These are phyloP conservation scores for Lutraria lutraria DNA, from an alignment of 2,888 invertebrate genomes.

Conservation along the genomic window DNA sequence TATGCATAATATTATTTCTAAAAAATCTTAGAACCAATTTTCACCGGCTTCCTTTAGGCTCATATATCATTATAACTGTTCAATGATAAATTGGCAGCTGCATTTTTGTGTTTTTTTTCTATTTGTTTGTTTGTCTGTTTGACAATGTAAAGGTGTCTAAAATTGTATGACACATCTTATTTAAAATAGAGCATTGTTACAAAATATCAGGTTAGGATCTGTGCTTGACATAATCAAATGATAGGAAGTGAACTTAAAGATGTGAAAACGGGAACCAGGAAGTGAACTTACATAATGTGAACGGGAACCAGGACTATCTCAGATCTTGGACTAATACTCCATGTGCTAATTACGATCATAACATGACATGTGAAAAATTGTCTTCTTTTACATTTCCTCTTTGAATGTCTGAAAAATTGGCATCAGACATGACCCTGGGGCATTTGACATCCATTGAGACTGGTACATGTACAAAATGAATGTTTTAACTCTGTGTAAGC, in stretches of 20 bases:
- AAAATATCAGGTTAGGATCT: neutral
- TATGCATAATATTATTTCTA: conserved; percentile 25
- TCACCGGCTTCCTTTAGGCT: neutral
- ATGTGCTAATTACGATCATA: neutral
- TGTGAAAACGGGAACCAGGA: too few species aligned
- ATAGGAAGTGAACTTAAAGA: too few species aligned
- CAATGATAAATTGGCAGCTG: conserved; percentile 10
- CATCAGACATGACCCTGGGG: neutral
- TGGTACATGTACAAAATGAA: neutral
- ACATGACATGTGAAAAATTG: neutral
- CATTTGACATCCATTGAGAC: neutral
- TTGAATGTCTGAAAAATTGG: conserved; percentile 3
- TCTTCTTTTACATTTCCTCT: neutral
- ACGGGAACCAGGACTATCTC: too few species aligned
- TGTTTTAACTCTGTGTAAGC: neutral
- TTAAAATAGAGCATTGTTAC: neutral
- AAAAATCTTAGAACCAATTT: conserved; percentile 30
- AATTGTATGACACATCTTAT: neutral
- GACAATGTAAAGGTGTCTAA: neutral
- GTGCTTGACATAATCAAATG: neutral
- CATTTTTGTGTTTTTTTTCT: neutral
- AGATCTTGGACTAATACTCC: too few species aligned
- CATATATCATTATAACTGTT: neutral
- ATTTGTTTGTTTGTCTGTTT: neutral
- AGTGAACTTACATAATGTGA: too few species aligned